A percentile compares a stretch with the other conserved stretches of the same genome.
phyloP scores from a whole-genome alignment of 2,797 vertebrate genomes.

The Melanotaenia boesemani region DNA sequence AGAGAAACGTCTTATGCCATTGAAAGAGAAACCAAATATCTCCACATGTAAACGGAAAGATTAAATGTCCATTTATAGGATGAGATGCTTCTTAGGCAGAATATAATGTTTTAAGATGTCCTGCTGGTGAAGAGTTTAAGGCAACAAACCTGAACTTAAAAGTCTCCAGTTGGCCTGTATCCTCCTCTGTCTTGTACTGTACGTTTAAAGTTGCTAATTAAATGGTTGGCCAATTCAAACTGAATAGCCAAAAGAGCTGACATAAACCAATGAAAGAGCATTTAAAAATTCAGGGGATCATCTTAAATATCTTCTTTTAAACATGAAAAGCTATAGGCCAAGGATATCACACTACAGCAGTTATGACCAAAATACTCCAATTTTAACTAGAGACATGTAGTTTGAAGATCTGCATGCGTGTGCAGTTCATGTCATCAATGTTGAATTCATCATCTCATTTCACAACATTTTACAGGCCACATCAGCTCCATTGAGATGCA shows the following conservation, averaged over 20 bases:
- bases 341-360: neutral
- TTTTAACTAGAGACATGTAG: neutral
- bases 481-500: constrained; percentile 71
- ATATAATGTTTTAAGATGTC: neutral
- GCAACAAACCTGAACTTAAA: neutral
- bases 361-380: neutral
- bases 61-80: neutral
- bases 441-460: neutral
- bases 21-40: neutral
- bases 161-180: neutral
- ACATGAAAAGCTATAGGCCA: neutral
- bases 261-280: neutral
- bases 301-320: too few species aligned
- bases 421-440: constrained; percentile 2
- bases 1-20: too few species aligned
- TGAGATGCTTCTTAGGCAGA: neutral
- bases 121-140: neutral
- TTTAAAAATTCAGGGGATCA: neutral
- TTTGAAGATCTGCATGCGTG: constrained; percentile 2
- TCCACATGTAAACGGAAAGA: neutral
- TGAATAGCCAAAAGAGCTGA: neutral
- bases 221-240: neutral
- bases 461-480: constrained; percentile 50
- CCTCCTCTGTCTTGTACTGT: neutral
- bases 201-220: neutral